Percentiles rank a stretch among this genome's conserved stretches.
Conservation (phyloP, 2,888 invertebrate genomes). For the Graphium colonna region DNA sequence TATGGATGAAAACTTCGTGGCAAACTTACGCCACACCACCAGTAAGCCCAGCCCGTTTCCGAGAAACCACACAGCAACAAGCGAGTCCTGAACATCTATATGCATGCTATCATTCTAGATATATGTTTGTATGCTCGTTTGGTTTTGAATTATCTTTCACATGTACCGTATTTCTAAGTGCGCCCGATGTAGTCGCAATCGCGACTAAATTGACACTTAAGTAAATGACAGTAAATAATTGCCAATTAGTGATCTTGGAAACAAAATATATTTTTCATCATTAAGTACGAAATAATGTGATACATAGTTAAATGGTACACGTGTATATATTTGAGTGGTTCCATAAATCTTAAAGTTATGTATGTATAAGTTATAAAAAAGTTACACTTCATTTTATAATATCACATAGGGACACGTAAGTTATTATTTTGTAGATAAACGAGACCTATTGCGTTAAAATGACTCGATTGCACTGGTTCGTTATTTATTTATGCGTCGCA, state of each 20-base stretch:
- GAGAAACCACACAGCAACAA: too few species aligned
- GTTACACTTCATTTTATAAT: slow-evolving; percentile 11
- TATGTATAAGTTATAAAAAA: slow-evolving; percentile 5
- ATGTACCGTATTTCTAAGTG: too few species aligned
- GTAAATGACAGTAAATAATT: background rate
- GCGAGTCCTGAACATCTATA: too few species aligned
- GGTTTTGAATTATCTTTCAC: too few species aligned
- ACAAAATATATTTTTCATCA: slow-evolving; percentile 7
- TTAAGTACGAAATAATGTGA: slow-evolving; percentile 25
- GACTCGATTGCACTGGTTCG: slow-evolving; percentile 46
- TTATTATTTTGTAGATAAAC: background rate
- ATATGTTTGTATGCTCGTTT: too few species aligned
- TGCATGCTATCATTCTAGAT: too few species aligned
- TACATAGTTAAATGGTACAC: slow-evolving; percentile 30
- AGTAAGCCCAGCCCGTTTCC: too few species aligned
- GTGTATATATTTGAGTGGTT: slow-evolving; percentile 36
- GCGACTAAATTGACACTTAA: too few species aligned
- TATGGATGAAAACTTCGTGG: too few species aligned
- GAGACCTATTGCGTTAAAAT: slow-evolving; percentile 34
- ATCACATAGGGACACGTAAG: slow-evolving; percentile 57
- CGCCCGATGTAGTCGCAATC: too few species aligned
- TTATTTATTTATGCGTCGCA: slow-evolving; percentile 51
- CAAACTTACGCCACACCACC: too few species aligned
- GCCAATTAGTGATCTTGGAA: background rate
- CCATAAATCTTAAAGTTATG: slow-evolving; percentile 16